Conservation (phyloP, 2,797 vertebrate species). For the Nannoperca australis region DNA sequence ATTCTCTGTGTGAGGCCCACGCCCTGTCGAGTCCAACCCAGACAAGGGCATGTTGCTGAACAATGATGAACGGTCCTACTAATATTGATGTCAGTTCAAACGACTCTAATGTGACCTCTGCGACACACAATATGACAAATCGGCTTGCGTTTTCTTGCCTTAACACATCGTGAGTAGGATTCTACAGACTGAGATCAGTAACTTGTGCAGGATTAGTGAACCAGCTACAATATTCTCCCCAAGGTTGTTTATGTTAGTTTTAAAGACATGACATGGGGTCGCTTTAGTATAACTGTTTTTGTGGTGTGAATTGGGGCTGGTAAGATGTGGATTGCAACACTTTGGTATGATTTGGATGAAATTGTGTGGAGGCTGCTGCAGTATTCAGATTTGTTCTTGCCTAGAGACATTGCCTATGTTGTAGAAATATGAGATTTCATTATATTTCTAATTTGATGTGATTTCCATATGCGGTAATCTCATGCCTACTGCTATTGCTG, state of each 20-base stretch:
- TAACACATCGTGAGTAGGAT: constrained; percentile 9
- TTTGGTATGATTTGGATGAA: constrained; percentile 12
- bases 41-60: constrained; percentile 71
- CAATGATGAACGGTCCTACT: constrained; percentile 53
- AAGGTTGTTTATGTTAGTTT: constrained; percentile 21
- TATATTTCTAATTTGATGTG: neutral
- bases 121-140: constrained; percentile 22
- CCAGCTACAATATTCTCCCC: neutral
- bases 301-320: neutral
- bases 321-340: constrained; percentile 1
- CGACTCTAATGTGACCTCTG: constrained; percentile 40
- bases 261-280: neutral
- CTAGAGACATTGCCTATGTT: neutral
- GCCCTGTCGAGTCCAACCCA: constrained; percentile 82
- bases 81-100: constrained; percentile 19
- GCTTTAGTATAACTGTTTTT: neutral
- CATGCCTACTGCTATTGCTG: neutral
- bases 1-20: constrained; percentile 85
- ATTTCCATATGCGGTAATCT: neutral
- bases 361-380: constrained; percentile 17
- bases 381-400: neutral
- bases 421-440: neutral
- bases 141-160: neutral
- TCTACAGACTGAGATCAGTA: constrained; percentile 14
- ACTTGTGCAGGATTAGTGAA: neutral